Percentiles rank a stretch among this genome's conserved stretches.
Conservation (phyloP, 1,140 invertebrate genomes). For the Tetramorium parvispinum region DNA sequence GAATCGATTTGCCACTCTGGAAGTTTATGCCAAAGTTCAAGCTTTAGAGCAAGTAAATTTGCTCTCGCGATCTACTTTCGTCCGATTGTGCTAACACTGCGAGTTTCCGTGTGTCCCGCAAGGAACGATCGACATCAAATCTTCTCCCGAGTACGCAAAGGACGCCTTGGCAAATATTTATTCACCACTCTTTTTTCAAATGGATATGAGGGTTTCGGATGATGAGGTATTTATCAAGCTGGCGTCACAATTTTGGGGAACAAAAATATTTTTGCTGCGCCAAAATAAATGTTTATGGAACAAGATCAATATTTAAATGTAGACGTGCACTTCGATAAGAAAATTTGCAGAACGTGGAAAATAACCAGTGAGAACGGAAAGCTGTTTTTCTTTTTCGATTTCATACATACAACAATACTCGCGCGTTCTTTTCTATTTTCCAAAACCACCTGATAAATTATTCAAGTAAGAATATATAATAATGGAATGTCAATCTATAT, state of each 20-base stretch:
- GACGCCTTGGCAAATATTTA: slow-evolving; percentile 51
- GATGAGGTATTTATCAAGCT: slow-evolving; percentile 14
- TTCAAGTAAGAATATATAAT: slow-evolving; percentile 18
- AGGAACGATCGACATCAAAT: slow-evolving; percentile 54
- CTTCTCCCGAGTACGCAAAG: slow-evolving; percentile 29
- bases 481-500: slow-evolving; percentile 11
- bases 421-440: not conserved
- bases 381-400: not conserved
- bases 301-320: slow-evolving; percentile 16
- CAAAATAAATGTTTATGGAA: slow-evolving; percentile 18
- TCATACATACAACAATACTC: not conserved
- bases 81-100: slow-evolving; percentile 57
- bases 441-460: slow-evolving; percentile 12
- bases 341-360: not conserved
- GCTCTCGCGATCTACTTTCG: slow-evolving; percentile 46
- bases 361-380: not conserved
- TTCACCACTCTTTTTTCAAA: slow-evolving; percentile 42
- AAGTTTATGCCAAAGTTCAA: slow-evolving; percentile 50
- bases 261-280: not conserved
- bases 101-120: slow-evolving; percentile 43
- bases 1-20: slow-evolving; percentile 48
- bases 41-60: slow-evolving; percentile 55
- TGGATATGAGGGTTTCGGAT: not conserved
- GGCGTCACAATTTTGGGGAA: not conserved
- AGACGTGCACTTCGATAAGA: not conserved